Evolutionary conservation across 2,888 invertebrate genomes (phyloP).

Genomic region (Lithophane semibrunnea): DNA sequence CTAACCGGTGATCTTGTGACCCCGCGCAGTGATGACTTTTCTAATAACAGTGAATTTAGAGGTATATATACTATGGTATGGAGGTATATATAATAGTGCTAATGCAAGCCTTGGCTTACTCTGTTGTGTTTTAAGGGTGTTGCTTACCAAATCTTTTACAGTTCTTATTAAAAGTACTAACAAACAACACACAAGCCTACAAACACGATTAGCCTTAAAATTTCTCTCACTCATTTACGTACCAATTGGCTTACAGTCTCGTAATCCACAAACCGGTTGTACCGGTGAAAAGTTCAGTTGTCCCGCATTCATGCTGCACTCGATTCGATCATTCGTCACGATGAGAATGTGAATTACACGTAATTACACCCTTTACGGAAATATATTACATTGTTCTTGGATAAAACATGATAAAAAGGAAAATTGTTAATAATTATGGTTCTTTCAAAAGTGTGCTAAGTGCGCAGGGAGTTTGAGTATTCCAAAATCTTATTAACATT

Average conservation of each 20-base stretch:
- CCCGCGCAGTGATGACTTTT: no score
- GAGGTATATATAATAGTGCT: no score
- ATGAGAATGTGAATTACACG: slow-evolving; percentile 61
- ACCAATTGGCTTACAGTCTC: slow-evolving; percentile 46
- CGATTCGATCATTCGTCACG: slow-evolving; percentile 67
- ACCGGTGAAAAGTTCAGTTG: slow-evolving; percentile 61
- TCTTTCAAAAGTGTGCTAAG: slow-evolving; percentile 10
- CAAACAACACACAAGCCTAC: neutral
- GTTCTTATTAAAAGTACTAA: slow-evolving; percentile 20
- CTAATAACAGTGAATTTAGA: neutral
- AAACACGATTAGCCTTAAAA: slow-evolving; percentile 48
- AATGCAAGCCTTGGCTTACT: neutral
- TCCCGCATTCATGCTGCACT: slow-evolving; percentile 55
- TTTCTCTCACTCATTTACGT: slow-evolving; percentile 52
- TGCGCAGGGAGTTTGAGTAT: slow-evolving; percentile 16
- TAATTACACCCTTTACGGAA: slow-evolving; percentile 63
- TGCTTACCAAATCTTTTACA: neutral
- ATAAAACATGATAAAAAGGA: slow-evolving; percentile 8
- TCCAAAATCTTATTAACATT: slow-evolving; percentile 30
- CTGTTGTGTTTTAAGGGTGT: no score
- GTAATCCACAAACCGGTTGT: slow-evolving; percentile 58
- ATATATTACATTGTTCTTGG: slow-evolving; percentile 29
- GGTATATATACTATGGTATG: no score
- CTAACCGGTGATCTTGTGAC: no score
- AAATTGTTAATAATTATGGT: neutral